phyloP scores from a whole-genome alignment of 2,797 vertebrate genomes.

The Pseudochromis fuscus region DNA sequence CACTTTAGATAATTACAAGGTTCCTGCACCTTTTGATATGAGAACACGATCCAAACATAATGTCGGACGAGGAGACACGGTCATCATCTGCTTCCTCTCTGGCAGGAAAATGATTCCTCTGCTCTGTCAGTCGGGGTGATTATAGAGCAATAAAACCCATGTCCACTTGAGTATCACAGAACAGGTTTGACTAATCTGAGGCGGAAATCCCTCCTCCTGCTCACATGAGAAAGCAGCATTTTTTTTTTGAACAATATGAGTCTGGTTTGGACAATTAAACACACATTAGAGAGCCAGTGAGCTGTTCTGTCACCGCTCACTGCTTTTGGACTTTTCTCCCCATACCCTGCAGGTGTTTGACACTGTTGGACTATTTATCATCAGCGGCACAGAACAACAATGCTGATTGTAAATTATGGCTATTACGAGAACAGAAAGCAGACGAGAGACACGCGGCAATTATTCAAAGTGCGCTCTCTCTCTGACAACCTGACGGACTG shows the following conservation, averaged over 20 bases:
- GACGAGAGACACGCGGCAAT: conserved; percentile 17
- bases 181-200: conserved; percentile 52
- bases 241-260: conserved; percentile 35
- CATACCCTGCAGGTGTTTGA: conserved; percentile 45
- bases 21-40: conserved; percentile 17
- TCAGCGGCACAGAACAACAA: conserved; percentile 21
- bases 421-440: conserved; percentile 32
- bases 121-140: conserved; percentile 54
- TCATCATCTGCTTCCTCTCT: conserved; percentile 45
- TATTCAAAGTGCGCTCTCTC: conserved; percentile 45
- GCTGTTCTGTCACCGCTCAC: conserved; percentile 43
- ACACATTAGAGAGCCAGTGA: conserved; percentile 61
- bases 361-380: conserved; percentile 23
- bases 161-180: conserved; percentile 55
- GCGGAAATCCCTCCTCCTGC: conserved; percentile 34
- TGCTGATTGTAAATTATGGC: conserved; percentile 42
- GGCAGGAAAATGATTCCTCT: conserved; percentile 37
- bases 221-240: conserved; percentile 13
- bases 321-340: conserved; percentile 25
- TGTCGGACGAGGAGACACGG: conserved; percentile 25
- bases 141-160: conserved; percentile 62
- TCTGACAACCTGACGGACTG: conserved; percentile 44
- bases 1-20: conserved; percentile 54
- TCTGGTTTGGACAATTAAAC: conserved; percentile 64
- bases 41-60: conserved; percentile 43